Base-by-base conservation (phyloP, 2,888 invertebrate species). In the Cephus pygmeus region DNA sequence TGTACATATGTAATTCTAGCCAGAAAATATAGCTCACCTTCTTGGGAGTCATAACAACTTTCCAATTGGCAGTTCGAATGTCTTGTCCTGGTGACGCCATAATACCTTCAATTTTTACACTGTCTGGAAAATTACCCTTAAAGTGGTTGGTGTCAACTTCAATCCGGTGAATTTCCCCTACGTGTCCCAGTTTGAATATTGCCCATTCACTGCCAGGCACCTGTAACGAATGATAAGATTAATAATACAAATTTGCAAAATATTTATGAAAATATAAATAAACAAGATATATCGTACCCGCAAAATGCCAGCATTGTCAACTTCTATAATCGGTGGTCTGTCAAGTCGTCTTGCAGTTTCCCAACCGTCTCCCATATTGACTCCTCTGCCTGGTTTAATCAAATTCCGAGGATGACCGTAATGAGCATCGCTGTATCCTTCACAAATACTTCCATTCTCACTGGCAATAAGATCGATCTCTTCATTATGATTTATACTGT, bases 111-210 rank as follows among this genome's bases (percentile, higher is more conserved):
- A 94, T 90, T 88, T 92, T 93, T 33, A 94, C 92, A 1, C 93
- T 93, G 85, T 94, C 94, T 0, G 95, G 95, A 85, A 92, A 94
- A 88, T 95, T 95, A 74, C 95, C 94, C 90, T 94, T 94, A 88
- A 94, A 95, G 85, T 94, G 93, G 15, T 92, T 92, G 1, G 95
- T 95, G 84, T 95, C 94, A 0, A 95, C 92, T 85, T 93, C 93
- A 69, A 94, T 90, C 82, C 91, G 91, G 73, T 91, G 88, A 34
- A 94, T 90, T 69, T 84, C 89, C 12, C 94, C 94, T 1, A 92
- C 88, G 81, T 92, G 92, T 11, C 94, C 94, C 75, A 95, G 90
- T 84, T 92, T 93, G 86, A 94, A 94, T 33, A 94, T 91, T 15
- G 94, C 94, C 94, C 94, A 94, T 90, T 95, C 95, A 82, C 92